A percentile compares a stretch with the other conserved stretches of the same genome.
phyloP scores from a whole-genome alignment of 1,140 invertebrate genomes.

The Andrena cerasifolii region DNA sequence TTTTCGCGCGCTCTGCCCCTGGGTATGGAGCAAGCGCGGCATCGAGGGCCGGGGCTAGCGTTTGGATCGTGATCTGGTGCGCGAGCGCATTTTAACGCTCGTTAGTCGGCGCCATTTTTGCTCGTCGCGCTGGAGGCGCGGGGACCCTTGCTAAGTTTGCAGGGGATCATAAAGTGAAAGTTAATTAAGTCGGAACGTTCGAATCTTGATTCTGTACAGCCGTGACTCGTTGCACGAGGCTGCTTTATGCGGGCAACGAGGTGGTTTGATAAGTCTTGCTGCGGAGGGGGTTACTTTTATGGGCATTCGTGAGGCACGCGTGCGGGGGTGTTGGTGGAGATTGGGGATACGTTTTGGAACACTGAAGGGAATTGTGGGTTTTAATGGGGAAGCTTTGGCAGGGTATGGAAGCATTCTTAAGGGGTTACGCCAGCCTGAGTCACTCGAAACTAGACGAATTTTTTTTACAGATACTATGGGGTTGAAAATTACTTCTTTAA shows the following conservation, averaged over 20 bases:
- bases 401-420: too few relatives aligned
- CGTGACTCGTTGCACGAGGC: slow-evolving; percentile 19
- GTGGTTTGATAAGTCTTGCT: not conserved
- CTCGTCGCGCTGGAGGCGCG: slow-evolving; percentile 23
- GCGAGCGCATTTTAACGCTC: slow-evolving; percentile 11
- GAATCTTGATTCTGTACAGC: slow-evolving; percentile 16
- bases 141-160: slow-evolving; percentile 5
- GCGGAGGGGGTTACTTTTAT: too few relatives aligned
- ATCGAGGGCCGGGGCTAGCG: not conserved
- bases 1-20: not conserved
- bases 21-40: not conserved
- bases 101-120: slow-evolving; percentile 21
- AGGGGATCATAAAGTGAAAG: slow-evolving; percentile 38
- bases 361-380: too few relatives aligned
- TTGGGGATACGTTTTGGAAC: too few relatives aligned
- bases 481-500: too few relatives aligned
- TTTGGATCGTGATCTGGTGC: not conserved
- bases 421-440: too few relatives aligned
- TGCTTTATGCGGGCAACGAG: not conserved
- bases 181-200: slow-evolving; percentile 38
- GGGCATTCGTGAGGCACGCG: too few relatives aligned
- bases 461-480: too few relatives aligned
- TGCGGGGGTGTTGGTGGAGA: too few relatives aligned
- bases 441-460: too few relatives aligned
- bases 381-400: too few relatives aligned